phyloP scores from a whole-genome alignment of 1,140 invertebrate species.

The Sarcophaga bullata region DNA sequence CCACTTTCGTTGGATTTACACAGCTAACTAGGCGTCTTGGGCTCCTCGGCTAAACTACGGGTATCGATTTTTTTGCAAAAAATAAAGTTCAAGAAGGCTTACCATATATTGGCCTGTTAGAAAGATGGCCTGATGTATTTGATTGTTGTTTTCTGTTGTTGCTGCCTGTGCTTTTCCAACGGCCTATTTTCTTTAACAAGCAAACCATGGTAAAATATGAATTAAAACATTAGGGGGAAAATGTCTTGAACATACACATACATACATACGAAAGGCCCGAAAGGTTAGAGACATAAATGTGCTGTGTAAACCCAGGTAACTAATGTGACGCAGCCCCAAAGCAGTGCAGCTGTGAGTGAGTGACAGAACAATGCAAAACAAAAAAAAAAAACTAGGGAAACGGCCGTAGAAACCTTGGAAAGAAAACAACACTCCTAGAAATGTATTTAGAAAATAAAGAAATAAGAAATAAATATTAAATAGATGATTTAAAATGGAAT shows the following conservation, averaged over 20 bases:
- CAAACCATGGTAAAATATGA: conserved; percentile 38
- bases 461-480: conserved; percentile 24
- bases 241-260: background rate
- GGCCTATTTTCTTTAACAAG: conserved; percentile 18
- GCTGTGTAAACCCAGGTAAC: no score
- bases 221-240: conserved; percentile 35
- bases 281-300: no score
- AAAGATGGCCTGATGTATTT: background rate
- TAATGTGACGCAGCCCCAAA: no score
- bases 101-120: conserved; percentile 14
- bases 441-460: background rate
- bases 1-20: no score
- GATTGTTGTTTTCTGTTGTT: background rate
- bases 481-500: conserved; percentile 37
- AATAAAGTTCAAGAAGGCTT: conserved; percentile 34
- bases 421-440: background rate
- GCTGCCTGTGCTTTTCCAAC: background rate
- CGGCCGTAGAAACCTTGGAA: background rate
- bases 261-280: no score
- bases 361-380: no score
- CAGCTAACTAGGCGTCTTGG: no score
- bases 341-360: no score
- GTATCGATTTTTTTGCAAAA: background rate
- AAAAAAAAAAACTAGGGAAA: conserved; percentile 17
- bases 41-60: no score